Evolutionary conservation across 2,797 vertebrate species (phyloP).

Genomic region (Alca torda): DNA sequence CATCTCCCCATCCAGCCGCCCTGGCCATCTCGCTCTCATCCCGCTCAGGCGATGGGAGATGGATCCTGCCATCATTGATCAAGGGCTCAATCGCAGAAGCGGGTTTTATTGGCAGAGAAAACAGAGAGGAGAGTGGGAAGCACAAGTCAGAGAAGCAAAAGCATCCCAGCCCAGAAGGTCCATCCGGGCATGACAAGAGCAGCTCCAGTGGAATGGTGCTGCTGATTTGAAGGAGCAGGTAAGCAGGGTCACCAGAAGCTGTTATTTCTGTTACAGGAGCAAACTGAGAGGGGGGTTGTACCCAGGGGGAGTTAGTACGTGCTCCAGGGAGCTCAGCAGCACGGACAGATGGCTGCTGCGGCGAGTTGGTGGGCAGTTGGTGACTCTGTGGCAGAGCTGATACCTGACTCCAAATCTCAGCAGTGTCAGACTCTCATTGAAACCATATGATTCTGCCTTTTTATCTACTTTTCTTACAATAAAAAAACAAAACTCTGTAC

Average conservation of each 20-base stretch:
- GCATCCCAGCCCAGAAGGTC: not conserved
- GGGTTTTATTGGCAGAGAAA: slow-evolving; percentile 26
- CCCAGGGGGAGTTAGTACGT: not conserved
- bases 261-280: not conserved
- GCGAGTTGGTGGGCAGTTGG: accelerated
- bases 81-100: not conserved
- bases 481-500: accelerated
- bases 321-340: not conserved
- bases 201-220: not conserved
- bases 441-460: accelerated
- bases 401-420: not conserved
- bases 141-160: not conserved
- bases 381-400: not conserved
- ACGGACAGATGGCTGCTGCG: accelerated
- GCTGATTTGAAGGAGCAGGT: not conserved
- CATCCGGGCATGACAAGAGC: accelerated
- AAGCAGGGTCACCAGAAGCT: not conserved
- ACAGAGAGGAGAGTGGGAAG: not conserved
- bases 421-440: accelerated
- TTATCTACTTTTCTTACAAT: not conserved
- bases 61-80: not conserved
- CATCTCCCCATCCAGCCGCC: not conserved
- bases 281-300: not conserved
- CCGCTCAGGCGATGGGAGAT: not conserved
- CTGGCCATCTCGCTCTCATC: not conserved